phyloP scores from a whole-genome alignment of 2,113 vertebrate species.

The Odontophorus gujanensis region DNA sequence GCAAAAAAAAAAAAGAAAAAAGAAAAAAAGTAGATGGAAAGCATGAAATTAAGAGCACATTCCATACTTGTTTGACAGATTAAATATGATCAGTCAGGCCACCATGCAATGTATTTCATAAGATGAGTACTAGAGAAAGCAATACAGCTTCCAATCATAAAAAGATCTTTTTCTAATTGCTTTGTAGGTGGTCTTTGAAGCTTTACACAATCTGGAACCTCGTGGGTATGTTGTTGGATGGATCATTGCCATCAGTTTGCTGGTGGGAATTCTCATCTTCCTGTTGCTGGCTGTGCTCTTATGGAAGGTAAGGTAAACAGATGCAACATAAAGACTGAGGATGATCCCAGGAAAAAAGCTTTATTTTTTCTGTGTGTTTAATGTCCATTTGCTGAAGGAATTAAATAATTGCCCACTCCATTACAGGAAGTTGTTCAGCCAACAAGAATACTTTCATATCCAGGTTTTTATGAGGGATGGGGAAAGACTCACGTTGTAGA shows the following conservation, averaged over 20 bases:
- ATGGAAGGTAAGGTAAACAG: conserved; percentile 91
- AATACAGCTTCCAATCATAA: conserved; percentile 9
- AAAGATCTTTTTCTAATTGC: conserved; percentile 21
- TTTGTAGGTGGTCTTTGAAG: conserved; percentile 94
- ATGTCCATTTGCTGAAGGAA: neutral
- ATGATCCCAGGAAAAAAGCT: neutral
- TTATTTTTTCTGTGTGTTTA: conserved; percentile 1
- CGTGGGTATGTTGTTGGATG: conserved; percentile 97
- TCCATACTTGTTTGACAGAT: conserved; percentile 45
- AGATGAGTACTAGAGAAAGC: conserved; percentile 23
- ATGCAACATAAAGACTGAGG: neutral
- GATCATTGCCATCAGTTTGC: conserved; percentile 99
- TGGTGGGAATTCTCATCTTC: conserved; percentile 98
- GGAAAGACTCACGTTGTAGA: neutral
- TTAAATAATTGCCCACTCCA: neutral
- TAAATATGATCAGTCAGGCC: conserved; percentile 33
- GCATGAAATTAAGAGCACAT: neutral
- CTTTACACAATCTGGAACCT: conserved; percentile 95
- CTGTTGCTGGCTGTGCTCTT: conserved; percentile 94
- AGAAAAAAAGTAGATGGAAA: neutral
- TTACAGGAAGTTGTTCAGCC: neutral
- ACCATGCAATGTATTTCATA: conserved; percentile 22
- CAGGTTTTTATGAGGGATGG: neutral
- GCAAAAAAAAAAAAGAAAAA: neutral
- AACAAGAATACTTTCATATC: neutral